A percentile compares a stretch with the other conserved stretches of the same genome.
Conservation (phyloP, 2,797 vertebrate genomes). For the Lithobates sylvaticus region DNA sequence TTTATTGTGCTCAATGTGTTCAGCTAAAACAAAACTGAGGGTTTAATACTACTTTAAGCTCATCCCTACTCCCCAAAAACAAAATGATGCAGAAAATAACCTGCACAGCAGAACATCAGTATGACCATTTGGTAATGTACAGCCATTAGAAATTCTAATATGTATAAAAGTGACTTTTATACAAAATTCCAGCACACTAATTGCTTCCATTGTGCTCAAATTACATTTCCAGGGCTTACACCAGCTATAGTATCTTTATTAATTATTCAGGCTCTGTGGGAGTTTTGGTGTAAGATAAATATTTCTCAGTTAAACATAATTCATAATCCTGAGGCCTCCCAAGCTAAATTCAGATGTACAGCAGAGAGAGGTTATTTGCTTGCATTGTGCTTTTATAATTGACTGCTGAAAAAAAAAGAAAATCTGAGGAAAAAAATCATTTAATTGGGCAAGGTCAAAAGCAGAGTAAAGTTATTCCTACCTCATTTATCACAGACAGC, state of each 20-base stretch:
- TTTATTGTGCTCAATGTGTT: no score
- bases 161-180: neutral
- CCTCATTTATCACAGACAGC: conserved; percentile 54
- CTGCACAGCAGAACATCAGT: neutral
- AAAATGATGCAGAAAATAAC: neutral
- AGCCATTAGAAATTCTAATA: neutral
- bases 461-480: conserved; percentile 41
- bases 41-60: no score
- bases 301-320: conserved; percentile 25
- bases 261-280: conserved; percentile 23
- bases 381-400: conserved; percentile 26
- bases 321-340: conserved; percentile 16
- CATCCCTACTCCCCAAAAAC: neutral
- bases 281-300: conserved; percentile 34
- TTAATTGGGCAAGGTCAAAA: conserved; percentile 26
- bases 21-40: no score
- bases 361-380: conserved; percentile 16
- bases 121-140: neutral
- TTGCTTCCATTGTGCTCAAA: neutral
- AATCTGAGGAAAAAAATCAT: conserved; percentile 50
- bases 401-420: conserved; percentile 48
- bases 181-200: neutral
- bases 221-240: conserved; percentile 2
- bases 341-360: conserved; percentile 8
- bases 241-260: conserved; percentile 25